A percentile compares a stretch with the other conserved stretches of the same genome.
phyloP scores from a whole-genome alignment of 2,888 invertebrate genomes.

The Phalera bucephala region DNA sequence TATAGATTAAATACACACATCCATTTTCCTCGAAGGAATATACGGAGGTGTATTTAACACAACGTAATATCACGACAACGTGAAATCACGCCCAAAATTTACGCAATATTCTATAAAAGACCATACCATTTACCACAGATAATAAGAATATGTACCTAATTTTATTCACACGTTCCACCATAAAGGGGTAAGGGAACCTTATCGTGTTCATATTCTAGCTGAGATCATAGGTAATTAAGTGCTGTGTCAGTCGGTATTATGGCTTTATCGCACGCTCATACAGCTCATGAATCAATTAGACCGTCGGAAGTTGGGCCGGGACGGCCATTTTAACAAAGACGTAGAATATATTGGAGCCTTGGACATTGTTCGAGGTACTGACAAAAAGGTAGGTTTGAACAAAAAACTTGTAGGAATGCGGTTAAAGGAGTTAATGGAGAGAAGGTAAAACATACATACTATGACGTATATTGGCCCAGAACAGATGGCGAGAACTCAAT shows the following conservation, averaged over 20 bases:
- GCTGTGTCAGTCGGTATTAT: constrained; percentile 47
- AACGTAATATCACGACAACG: too few species aligned
- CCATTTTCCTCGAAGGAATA: too few species aligned
- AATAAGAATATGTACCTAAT: constrained; percentile 18
- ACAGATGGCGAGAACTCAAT: too few species aligned
- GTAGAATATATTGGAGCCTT: constrained; percentile 34
- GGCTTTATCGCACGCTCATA: constrained; percentile 51
- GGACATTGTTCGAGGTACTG: constrained; percentile 25
- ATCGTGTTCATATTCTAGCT: constrained; percentile 32
- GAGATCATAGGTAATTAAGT: constrained; percentile 51
- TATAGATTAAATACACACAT: too few species aligned
- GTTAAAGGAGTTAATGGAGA: too few species aligned
- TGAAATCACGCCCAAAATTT: too few species aligned
- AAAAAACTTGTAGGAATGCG: constrained; percentile 23
- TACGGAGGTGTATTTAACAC: too few species aligned
- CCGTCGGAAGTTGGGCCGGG: constrained; percentile 25
- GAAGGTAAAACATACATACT: too few species aligned
- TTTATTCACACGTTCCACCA: constrained; percentile 20
- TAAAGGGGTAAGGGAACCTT: constrained; percentile 26
- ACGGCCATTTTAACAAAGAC: constrained; percentile 41
- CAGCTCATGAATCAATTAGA: constrained; percentile 61
- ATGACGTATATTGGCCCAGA: too few species aligned
- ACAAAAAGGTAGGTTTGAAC: constrained; percentile 32
- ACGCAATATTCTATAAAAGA: constrained; percentile 4
- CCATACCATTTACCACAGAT: too few species aligned